Evolutionary conservation across 1,140 invertebrate genomes (phyloP), one percentile per base, ranked within the genome.

Genomic region (Drosophila nigromelanica): DNA sequence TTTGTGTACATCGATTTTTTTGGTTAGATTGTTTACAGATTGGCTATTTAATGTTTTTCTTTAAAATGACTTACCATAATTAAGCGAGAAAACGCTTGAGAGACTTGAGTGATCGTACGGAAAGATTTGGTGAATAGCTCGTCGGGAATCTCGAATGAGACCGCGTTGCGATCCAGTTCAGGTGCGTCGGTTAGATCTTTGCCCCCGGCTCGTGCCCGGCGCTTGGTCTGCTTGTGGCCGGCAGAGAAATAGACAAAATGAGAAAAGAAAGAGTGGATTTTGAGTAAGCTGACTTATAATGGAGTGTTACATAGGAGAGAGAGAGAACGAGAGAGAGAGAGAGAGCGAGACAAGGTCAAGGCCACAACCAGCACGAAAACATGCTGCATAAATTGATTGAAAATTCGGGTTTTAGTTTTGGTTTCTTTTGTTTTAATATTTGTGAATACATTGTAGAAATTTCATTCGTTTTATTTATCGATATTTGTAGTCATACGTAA

Each of bases 71-170:
- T 93, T 93, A 96, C 96, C 92, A 95, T 93, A 47, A 96, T 95
- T 12, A 95, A 92, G 62, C 94, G 94, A 24, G 94, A 95, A 54
- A 96, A 78, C 27, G 95, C 91, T 91, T 95, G 94, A 81, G 95
- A 96, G 72, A 95, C 90, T 67, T 94, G 94, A 51, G 95, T 96
- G 39, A 96, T 91, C n/a, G 96, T 92, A 55, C 93, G 94, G 91
- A 96, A 96, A 76, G 95, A 95, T 12, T 94, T 94, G 48, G 94
- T 95, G 83, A 96, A 95, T 54, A 95, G 91, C 80, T 92, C 92
- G 45, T 94, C 93, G 42, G 95, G 95, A 64, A 96, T 91, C 63
- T 96, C 94, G 79, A 95, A 80, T 5, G 93, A 93, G 5, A 93
- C 93, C 5, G 90, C 94, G 85, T 93, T 94, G 74, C 95, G 93